Evolutionary conservation across 2,113 vertebrate genomes (phyloP).

Genomic region (Protobothrops mucrosquamatus): DNA sequence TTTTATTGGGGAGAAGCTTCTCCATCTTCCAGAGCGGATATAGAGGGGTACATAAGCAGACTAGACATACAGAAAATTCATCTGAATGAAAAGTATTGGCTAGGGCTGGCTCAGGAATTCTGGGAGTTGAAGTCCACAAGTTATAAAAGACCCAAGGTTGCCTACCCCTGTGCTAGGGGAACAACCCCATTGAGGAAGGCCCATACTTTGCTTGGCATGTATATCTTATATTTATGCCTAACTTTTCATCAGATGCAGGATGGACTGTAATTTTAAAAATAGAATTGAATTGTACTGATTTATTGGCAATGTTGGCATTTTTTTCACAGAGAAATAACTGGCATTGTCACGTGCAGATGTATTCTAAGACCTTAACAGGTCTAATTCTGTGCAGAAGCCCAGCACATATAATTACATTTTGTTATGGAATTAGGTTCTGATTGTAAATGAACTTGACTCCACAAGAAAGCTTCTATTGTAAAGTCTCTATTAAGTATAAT

Average conservation of each 20-base stretch:
- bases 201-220: neutral
- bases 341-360: neutral
- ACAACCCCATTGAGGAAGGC: neutral
- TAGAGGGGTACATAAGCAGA: neutral
- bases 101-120: too few species aligned
- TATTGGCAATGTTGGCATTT: neutral
- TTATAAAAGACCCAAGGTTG: too few species aligned
- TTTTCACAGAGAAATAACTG: constrained; percentile 3
- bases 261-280: neutral
- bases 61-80: neutral
- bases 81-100: neutral
- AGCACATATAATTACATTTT: constrained; percentile 21
- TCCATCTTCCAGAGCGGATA: neutral
- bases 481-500: constrained; percentile 4
- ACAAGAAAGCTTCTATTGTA: constrained; percentile 14
- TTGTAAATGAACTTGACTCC: constrained; percentile 9
- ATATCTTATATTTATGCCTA: neutral
- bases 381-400: constrained; percentile 15
- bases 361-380: constrained; percentile 7
- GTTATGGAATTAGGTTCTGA: constrained; percentile 9
- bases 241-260: neutral
- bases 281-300: constrained; percentile 2
- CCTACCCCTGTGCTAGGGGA: neutral
- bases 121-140: too few species aligned
- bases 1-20: neutral